These are phyloP conservation scores for Amiota mariae DNA, from an alignment of 2,888 invertebrate genomes.

Conservation along the genomic window DNA sequence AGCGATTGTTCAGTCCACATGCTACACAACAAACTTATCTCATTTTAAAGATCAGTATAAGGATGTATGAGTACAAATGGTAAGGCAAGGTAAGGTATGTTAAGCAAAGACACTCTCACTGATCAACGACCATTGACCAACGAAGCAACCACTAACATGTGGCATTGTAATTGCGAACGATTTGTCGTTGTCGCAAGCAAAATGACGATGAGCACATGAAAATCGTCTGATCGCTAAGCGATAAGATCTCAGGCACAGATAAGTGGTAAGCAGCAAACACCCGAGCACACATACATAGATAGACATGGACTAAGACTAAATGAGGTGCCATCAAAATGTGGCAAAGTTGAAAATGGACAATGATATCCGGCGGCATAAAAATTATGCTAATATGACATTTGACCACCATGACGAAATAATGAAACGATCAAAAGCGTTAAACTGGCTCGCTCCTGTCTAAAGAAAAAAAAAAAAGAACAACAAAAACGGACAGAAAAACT, in stretches of 20 bases:
- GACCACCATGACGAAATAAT: slow-evolving; percentile 71
- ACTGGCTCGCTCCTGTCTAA: slow-evolving; percentile 41
- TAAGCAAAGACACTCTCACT: background rate
- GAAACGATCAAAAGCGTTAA: slow-evolving; percentile 58
- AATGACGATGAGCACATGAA: background rate
- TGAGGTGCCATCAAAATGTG: slow-evolving; percentile 34
- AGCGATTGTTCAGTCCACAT: background rate
- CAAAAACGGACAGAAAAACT: slow-evolving; percentile 24
- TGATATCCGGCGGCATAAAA: slow-evolving; percentile 45
- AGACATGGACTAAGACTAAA: slow-evolving; percentile 39
- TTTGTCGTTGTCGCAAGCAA: slow-evolving; percentile 69
- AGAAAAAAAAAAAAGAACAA: background rate
- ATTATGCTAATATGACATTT: slow-evolving; percentile 71
- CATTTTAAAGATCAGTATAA: too few relatives aligned
- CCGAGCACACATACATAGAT: too few relatives aligned
- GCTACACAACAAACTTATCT: background rate
- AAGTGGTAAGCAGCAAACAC: slow-evolving; percentile 45
- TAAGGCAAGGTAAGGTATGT: too few relatives aligned
- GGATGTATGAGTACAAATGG: too few relatives aligned
- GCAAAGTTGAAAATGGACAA: background rate
- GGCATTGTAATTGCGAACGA: slow-evolving; percentile 66
- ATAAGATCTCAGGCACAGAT: slow-evolving; percentile 43
- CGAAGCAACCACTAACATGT: slow-evolving; percentile 13
- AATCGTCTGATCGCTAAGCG: background rate
- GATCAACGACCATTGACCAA: background rate